A percentile compares a stretch with the other conserved stretches of the same genome.
Evolutionary conservation across 2,888 invertebrate species (phyloP).

Genomic region (Caenorhabditis drosophilae): DNA sequence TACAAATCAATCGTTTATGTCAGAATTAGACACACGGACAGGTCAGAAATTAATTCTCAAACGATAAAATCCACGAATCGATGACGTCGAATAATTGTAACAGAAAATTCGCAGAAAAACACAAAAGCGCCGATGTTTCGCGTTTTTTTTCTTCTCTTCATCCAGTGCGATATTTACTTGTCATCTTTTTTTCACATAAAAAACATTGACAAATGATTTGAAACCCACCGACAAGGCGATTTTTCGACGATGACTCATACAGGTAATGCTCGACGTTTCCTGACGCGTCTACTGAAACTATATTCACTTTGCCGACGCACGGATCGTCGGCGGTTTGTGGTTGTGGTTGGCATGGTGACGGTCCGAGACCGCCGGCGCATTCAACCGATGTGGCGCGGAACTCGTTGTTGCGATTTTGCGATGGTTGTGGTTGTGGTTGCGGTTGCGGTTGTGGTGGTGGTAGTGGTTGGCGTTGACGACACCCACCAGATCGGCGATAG

Average conservation of each 20-base stretch:
- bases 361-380: constrained; percentile 26
- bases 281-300: constrained; percentile 48
- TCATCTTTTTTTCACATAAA: no score
- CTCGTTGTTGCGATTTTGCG: constrained; percentile 12
- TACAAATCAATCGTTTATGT: no score
- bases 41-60: no score
- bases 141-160: neutral
- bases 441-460: constrained; percentile 16
- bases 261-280: constrained; percentile 45
- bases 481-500: constrained; percentile 16
- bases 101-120: neutral
- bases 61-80: no score
- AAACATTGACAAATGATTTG: no score
- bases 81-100: no score
- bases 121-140: neutral
- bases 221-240: no score
- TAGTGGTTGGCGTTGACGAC: constrained; percentile 10
- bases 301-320: constrained; percentile 42
- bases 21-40: no score
- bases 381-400: constrained; percentile 32
- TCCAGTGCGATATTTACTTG: no score
- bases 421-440: constrained; percentile 5
- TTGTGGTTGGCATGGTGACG: constrained; percentile 13
- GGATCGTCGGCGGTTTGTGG: constrained; percentile 15
- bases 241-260: constrained; percentile 45